Evolutionary conservation across 2,113 vertebrate species (phyloP).

Genomic region (Benitochromis conjunctus): DNA sequence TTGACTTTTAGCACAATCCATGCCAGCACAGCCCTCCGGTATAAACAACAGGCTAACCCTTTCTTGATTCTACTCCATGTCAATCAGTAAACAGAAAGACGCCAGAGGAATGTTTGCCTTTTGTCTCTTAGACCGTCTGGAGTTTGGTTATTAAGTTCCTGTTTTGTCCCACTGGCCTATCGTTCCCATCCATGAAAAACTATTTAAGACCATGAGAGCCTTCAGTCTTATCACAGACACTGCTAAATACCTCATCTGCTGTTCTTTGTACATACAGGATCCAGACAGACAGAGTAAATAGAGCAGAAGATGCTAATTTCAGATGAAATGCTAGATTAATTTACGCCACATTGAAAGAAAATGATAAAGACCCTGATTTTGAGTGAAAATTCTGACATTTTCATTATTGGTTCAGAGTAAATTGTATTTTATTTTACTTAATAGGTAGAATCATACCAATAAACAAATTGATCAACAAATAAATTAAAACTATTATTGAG

Average conservation of each 20-base stretch:
- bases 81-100: conserved; percentile 46
- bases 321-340: background rate
- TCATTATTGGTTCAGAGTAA: background rate
- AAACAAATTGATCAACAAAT: no score
- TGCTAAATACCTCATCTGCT: conserved; percentile 14
- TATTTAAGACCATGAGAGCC: conserved; percentile 53
- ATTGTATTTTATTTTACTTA: background rate
- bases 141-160: conserved; percentile 63
- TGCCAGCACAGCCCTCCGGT: background rate
- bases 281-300: background rate
- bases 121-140: conserved; percentile 44
- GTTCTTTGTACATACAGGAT: background rate
- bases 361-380: background rate
- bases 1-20: conserved; percentile 26
- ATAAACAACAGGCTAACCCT: conserved; percentile 15
- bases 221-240: conserved; percentile 24
- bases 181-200: conserved; percentile 41
- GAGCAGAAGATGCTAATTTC: background rate
- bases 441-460: background rate
- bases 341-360: background rate
- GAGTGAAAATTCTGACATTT: background rate
- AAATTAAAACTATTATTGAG: no score
- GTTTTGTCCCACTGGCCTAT: conserved; percentile 37
- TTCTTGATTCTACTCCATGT: conserved; percentile 13
- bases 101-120: conserved; percentile 28